phyloP scores from a whole-genome alignment of 2,113 vertebrate genomes.

The Psammodynastes pulverulentus region DNA sequence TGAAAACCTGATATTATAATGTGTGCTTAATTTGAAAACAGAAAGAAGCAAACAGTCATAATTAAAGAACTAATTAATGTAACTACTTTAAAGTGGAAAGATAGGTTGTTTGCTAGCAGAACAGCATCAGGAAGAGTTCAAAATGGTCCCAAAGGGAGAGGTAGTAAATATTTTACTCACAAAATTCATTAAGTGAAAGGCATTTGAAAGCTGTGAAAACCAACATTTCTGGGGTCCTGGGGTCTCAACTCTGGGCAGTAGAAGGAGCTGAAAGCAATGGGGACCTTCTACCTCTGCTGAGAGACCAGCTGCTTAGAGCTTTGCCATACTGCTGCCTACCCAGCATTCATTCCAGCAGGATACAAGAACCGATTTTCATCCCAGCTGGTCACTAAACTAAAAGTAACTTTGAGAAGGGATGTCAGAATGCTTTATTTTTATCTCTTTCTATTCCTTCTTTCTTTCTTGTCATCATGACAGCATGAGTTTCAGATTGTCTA shows the following conservation, averaged over 20 bases:
- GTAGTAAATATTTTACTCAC: background rate
- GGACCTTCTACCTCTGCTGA: background rate
- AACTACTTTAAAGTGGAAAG: background rate
- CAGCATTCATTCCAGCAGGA: background rate
- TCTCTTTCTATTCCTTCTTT: background rate
- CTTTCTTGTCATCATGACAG: background rate
- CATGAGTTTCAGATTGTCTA: background rate
- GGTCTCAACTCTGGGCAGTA: background rate
- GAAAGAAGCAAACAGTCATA: background rate
- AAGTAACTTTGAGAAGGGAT: background rate
- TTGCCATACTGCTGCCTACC: background rate
- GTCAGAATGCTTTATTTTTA: background rate
- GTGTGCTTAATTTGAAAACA: background rate
- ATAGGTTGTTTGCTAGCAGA: background rate
- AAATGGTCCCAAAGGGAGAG: background rate
- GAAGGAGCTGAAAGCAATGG: background rate
- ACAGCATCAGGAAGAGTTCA: background rate
- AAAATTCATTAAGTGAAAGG: background rate
- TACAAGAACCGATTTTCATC: background rate
- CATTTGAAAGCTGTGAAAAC: background rate
- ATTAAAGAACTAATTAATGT: background rate
- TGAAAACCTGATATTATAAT: rapidly evolving
- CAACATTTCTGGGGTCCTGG: background rate
- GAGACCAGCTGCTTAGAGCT: background rate
- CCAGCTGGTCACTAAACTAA: background rate